phyloP scores from a whole-genome alignment of 2,797 vertebrate species.

The Fratercula arctica region DNA sequence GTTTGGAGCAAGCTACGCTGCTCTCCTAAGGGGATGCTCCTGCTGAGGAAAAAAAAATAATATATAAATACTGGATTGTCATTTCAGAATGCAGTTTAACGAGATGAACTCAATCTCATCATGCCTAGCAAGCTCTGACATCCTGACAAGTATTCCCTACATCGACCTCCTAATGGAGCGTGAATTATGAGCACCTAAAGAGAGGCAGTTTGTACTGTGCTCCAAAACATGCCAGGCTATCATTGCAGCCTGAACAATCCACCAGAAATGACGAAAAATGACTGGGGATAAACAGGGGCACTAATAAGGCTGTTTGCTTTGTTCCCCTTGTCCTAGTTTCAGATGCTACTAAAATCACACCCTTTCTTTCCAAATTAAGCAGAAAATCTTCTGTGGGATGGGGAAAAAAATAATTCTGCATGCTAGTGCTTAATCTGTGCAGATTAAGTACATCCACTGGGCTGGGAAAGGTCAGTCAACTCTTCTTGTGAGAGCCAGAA shows the following conservation, averaged over 20 bases:
- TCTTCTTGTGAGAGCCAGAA: neutral
- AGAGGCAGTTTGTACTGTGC: slow-evolving; percentile 46
- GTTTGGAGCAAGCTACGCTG: neutral
- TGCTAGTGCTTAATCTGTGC: slow-evolving; percentile 12
- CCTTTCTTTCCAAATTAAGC: slow-evolving; percentile 16
- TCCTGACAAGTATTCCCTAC: slow-evolving; percentile 35
- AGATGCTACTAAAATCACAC: slow-evolving; percentile 14
- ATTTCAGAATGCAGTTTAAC: slow-evolving; percentile 30
- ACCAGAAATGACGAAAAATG: slow-evolving; percentile 34
- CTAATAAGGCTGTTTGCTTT: slow-evolving; percentile 5
- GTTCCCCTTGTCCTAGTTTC: slow-evolving; percentile 1
- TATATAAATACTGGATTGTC: neutral
- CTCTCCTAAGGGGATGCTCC: neutral
- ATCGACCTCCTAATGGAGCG: slow-evolving; percentile 38
- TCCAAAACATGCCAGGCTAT: slow-evolving; percentile 29
- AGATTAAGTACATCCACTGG: neutral
- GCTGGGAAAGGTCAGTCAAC: neutral
- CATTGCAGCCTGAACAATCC: slow-evolving; percentile 30
- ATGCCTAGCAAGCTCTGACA: slow-evolving; percentile 25
- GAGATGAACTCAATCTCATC: slow-evolving; percentile 14
- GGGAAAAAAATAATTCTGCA: neutral
- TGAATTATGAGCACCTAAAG: slow-evolving; percentile 58
- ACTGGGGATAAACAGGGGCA: slow-evolving; percentile 40
- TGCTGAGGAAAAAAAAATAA: neutral
- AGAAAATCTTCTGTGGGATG: neutral